Conservation (phyloP, 2,113 vertebrate species). For the Mastomys natalensis region DNA sequence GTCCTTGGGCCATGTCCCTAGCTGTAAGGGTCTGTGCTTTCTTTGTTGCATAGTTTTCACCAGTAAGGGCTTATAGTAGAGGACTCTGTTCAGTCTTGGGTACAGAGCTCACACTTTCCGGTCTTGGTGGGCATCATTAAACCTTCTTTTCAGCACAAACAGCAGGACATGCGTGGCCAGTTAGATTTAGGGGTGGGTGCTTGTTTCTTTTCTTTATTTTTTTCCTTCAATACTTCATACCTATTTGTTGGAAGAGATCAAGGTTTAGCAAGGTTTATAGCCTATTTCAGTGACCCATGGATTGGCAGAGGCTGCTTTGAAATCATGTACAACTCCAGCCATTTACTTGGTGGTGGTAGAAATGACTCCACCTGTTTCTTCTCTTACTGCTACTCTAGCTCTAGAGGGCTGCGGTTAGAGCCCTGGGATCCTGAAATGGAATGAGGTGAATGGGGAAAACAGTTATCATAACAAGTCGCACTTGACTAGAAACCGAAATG, state of each 20-base stretch:
- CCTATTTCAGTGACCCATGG: neutral
- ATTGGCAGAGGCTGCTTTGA: neutral
- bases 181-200: neutral
- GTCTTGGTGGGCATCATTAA: neutral
- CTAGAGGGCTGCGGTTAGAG: neutral
- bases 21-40: neutral
- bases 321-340: neutral
- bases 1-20: neutral
- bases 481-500: neutral
- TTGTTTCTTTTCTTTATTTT: neutral
- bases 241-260: neutral
- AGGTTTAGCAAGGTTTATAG: neutral
- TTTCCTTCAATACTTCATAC: neutral
- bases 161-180: neutral
- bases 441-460: neutral
- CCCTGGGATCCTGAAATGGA: neutral
- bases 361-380: neutral
- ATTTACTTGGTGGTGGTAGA: neutral
- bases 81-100: neutral
- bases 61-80: neutral
- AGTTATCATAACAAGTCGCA: neutral
- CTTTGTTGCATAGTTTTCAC: neutral
- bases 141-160: neutral
- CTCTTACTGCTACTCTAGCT: neutral
- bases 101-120: neutral